A percentile compares a stretch with the other conserved stretches of the same genome.
Evolutionary conservation across 37 sponge, comb jelly and placozoan genomes (phyloP).

Genomic region (Petrosia ficiformis): DNA sequence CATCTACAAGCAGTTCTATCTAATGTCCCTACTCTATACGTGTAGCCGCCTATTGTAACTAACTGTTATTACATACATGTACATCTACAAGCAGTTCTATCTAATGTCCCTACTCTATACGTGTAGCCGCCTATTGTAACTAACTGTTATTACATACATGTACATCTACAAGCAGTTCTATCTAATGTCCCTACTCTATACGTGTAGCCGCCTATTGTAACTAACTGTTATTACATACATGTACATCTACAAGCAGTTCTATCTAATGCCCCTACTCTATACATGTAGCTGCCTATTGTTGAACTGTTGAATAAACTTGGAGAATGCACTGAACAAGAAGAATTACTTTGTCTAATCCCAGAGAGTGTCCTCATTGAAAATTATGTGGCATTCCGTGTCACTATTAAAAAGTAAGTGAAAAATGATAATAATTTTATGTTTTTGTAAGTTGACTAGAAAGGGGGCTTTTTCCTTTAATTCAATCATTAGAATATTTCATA

Average conservation of each 20-base stretch:
- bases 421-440: neutral
- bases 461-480: neutral
- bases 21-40: no score
- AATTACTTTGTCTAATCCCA: slow-evolving; percentile 28
- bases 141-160: no score
- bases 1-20: no score
- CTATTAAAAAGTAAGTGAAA: slow-evolving; percentile 35
- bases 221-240: no score
- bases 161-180: neutral
- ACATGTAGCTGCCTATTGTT: slow-evolving; percentile 20
- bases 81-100: no score
- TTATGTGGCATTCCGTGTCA: slow-evolving; percentile 45
- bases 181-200: neutral
- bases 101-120: no score
- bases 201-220: no score
- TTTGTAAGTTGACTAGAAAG: neutral
- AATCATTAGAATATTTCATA: neutral
- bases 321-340: slow-evolving; percentile 6
- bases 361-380: slow-evolving; percentile 27
- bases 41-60: no score
- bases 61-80: no score
- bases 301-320: slow-evolving; percentile 20
- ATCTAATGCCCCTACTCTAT: slow-evolving; percentile 1
- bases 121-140: no score
- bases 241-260: no score